Base-by-base conservation (phyloP, 2,113 vertebrate genomes). In the Corythoichthys haematopterus region DNA sequence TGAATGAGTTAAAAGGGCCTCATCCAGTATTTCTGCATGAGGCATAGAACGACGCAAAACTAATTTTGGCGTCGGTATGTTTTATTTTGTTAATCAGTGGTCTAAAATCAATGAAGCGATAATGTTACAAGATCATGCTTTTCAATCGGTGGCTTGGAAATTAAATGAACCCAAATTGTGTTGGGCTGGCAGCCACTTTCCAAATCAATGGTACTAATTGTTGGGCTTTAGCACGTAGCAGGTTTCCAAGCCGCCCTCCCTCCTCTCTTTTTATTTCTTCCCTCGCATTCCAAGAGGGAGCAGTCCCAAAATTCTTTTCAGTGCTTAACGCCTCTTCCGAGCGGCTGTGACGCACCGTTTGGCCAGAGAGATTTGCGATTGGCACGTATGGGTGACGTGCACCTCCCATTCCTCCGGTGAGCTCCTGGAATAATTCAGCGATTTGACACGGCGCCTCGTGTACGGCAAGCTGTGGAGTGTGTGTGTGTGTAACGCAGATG, bases 141-240 rank as follows among this genome's bases (percentile, higher is more conserved):
- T 50, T 75, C 55, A 40, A 64, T 73, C 63, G 53, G 64, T 38
- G 38, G 58, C 64, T 69, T 46, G 66, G 62, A 76, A 52, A 83
- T 82, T 1, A 66, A 69, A 80, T 66, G 57, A 71, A 65, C 46
- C 35, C 46, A 47, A 50, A 50, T 9, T 64, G 63, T 80, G 80
- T 78, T 71, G 69, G 80, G 69, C 86, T 74, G 53, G 53, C 47
- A 74, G 73, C 75, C 72, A 71, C 72, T 62, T 37, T 46, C 65
- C 65, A 69, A 64, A 77, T 84, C 69, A 80, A 38, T 64, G 68
- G 65, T 73, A 78, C 59, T 84, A 80, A 88, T 82, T 72, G 75
- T 46, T 20, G 53, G 72, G 70, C 63, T 81, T 86, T 82, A 83
- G 55, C 78, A 61, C 81, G 45, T 65, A 38, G 52, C 62, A 66